A percentile compares a stretch with the other conserved stretches of the same genome.
Evolutionary conservation across 2,797 vertebrate species (phyloP).

Genomic region (Eospalax fontanierii): DNA sequence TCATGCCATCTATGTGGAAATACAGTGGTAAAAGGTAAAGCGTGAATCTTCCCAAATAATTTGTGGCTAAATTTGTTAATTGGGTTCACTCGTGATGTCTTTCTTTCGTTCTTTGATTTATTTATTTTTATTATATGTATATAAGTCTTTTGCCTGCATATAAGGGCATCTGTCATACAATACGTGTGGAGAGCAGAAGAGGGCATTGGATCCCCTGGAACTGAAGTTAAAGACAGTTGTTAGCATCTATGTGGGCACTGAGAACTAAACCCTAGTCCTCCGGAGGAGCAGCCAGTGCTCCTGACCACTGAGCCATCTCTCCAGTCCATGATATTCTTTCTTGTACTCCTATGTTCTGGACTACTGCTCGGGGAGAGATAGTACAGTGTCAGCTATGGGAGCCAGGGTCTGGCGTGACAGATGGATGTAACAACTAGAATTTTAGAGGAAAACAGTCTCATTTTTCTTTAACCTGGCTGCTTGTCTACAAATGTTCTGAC

Average conservation of each 20-base stretch:
- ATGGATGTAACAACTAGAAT: neutral
- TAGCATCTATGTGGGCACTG: too few relatives aligned
- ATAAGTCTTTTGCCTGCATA: too few relatives aligned
- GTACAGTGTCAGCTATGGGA: neutral
- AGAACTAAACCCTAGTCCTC: too few relatives aligned
- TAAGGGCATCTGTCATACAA: too few relatives aligned
- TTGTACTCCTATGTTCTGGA: neutral
- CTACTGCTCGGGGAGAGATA: neutral
- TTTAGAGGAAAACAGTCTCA: neutral
- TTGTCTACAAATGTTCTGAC: conserved; percentile 18
- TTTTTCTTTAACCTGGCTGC: neutral
- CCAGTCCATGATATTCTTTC: neutral
- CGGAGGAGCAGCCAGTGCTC: too few relatives aligned
- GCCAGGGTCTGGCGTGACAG: neutral
- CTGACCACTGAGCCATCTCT: too few relatives aligned
- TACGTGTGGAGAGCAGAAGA: too few relatives aligned
- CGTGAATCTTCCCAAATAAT: neutral
- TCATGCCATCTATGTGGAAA: neutral
- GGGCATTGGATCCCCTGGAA: too few relatives aligned
- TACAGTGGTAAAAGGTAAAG: conserved; percentile 23
- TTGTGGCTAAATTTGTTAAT: conserved; percentile 5
- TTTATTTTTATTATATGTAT: too few relatives aligned
- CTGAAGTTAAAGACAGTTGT: too few relatives aligned
- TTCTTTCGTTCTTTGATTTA: too few relatives aligned
- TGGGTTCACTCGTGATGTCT: neutral